Evolutionary conservation across 2,888 invertebrate genomes (phyloP).

Genomic region (Therioaphis trifolii): DNA sequence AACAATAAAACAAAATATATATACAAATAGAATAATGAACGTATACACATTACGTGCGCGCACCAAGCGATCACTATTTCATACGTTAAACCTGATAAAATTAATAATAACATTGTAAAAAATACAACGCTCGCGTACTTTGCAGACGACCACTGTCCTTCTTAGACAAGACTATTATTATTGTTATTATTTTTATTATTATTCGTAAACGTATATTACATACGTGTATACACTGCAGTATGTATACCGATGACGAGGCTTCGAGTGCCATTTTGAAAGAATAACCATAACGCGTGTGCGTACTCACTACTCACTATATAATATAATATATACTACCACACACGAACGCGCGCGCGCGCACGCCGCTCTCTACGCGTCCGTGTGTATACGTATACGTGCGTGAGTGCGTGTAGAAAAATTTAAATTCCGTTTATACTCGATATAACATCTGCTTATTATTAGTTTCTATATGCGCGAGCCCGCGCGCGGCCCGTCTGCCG

Average conservation of each 20-base stretch:
- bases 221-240: background rate
- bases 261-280: constrained; percentile 39
- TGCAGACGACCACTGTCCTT: constrained; percentile 41
- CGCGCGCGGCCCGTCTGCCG: constrained; percentile 25
- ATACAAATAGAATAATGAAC: too few relatives aligned
- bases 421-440: constrained; percentile 44
- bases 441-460: constrained; percentile 52
- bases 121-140: background rate
- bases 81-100: too few relatives aligned
- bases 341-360: background rate
- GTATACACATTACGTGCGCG: too few relatives aligned
- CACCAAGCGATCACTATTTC: too few relatives aligned
- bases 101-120: too few relatives aligned
- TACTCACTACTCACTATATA: background rate
- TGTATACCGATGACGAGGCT: constrained; percentile 6
- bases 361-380: background rate
- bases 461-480: constrained; percentile 30
- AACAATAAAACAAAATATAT: too few relatives aligned
- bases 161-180: background rate
- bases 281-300: constrained; percentile 33
- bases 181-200: background rate
- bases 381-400: too few relatives aligned
- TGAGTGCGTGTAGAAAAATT: constrained; percentile 30
- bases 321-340: too few relatives aligned
- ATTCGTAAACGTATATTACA: background rate